phyloP scores from a whole-genome alignment of 1,140 invertebrate species.

The Babylonia areolata region DNA sequence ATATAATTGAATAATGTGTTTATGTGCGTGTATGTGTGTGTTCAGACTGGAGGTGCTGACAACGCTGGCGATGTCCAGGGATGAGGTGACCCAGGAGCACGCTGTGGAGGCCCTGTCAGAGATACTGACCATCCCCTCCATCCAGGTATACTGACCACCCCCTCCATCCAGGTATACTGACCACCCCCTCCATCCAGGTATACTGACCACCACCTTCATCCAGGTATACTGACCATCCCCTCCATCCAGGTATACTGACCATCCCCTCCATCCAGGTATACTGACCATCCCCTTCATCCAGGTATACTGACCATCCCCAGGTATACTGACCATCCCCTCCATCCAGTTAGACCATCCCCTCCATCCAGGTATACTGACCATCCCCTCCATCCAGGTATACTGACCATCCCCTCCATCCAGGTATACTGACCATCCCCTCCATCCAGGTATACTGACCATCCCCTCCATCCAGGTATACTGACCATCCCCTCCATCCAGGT shows the following conservation, averaged over 20 bases:
- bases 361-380: no score
- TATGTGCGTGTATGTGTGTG: neutral
- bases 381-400: no score
- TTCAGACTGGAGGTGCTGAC: constrained; percentile 68
- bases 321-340: no score
- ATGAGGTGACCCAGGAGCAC: constrained; percentile 72
- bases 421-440: no score
- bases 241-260: neutral
- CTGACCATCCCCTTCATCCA: neutral
- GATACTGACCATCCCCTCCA: constrained; percentile 70
- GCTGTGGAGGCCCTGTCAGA: constrained; percentile 71
- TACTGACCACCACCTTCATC: neutral
- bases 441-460: no score
- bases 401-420: no score
- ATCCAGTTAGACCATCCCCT: no score
- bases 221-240: neutral
- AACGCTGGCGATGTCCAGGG: constrained; percentile 59
- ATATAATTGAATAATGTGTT: no score
- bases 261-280: neutral
- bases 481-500: no score
- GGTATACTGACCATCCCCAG: no score
- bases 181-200: neutral
- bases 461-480: no score
- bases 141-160: constrained; percentile 63
- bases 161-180: neutral